A percentile compares a stretch with the other conserved stretches of the same genome.
Conservation (phyloP, 2,113 vertebrate species). For the Rostratula benghalensis region DNA sequence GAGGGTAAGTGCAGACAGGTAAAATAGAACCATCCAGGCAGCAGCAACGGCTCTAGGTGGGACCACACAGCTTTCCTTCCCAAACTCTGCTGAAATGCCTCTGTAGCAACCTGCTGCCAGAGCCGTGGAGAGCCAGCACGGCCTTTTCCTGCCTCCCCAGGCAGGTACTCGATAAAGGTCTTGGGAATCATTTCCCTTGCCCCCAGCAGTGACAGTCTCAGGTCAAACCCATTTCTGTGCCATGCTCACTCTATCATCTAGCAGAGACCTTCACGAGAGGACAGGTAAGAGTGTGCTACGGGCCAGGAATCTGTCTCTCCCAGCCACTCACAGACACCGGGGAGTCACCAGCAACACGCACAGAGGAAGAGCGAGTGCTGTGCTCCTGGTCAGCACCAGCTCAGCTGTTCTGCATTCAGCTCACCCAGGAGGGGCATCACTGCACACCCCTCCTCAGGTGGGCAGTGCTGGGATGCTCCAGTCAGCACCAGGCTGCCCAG, state of each 20-base stretch:
- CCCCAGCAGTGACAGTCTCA: not conserved
- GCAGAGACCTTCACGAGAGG: not conserved
- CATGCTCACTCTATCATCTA: not conserved
- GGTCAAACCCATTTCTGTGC: not conserved
- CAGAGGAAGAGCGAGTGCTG: not conserved
- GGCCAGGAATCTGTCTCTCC: not conserved
- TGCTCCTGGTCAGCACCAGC: not conserved
- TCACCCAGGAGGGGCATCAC: not conserved
- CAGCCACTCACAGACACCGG: not conserved
- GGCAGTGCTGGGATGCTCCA: not conserved
- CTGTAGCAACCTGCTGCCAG: not conserved
- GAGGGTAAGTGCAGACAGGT: not conserved
- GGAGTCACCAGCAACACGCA: not conserved
- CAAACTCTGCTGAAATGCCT: not conserved
- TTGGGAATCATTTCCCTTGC: not conserved
- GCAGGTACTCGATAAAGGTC: fast-evolving
- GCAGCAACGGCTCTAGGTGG: not conserved
- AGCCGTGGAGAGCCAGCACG: not conserved
- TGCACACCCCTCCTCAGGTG: not conserved
- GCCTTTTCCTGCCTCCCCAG: not conserved
- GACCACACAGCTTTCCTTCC: not conserved
- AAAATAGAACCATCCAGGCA: fast-evolving
- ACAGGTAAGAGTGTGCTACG: not conserved
- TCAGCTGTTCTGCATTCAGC: not conserved
- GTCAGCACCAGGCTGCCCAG: not conserved